phyloP scores from a whole-genome alignment of 2,888 invertebrate species.

The Leptothorax acervorum region DNA sequence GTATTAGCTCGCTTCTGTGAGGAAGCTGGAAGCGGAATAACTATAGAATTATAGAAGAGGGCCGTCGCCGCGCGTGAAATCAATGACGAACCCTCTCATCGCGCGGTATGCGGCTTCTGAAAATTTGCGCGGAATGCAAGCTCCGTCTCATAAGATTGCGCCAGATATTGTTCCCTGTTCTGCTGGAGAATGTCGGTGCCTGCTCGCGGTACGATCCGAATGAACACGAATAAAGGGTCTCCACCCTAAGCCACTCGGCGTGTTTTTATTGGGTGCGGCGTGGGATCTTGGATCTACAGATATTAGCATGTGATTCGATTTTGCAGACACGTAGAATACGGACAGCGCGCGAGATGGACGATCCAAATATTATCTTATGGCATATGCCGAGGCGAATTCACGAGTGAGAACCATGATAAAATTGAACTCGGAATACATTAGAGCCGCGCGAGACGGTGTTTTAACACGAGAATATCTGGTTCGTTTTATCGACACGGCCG shows the following conservation, averaged over 20 bases:
- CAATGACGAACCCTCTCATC: conserved; percentile 5
- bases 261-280: conserved; percentile 27
- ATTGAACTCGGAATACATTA: conserved; percentile 3
- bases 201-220: background rate
- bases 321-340: background rate
- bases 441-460: conserved; percentile 7
- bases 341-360: background rate
- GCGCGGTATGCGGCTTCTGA: background rate
- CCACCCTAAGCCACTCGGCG: conserved; percentile 3
- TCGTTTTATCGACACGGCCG: conserved; percentile 24
- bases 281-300: conserved; percentile 18
- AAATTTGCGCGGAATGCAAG: conserved; percentile 36
- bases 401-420: background rate
- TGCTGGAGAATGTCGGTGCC: conserved; percentile 12
- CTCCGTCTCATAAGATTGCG: conserved; percentile 17
- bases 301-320: conserved; percentile 34
- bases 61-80: background rate
- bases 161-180: conserved; percentile 11
- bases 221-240: conserved; percentile 25
- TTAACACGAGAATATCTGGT: conserved; percentile 22
- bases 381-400: background rate
- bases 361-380: background rate
- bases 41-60: background rate
- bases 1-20: conserved; percentile 2
- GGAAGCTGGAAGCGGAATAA: background rate